These are phyloP conservation scores for Neopelma chrysocephalum DNA, from an alignment of 2,797 vertebrate genomes.

Conservation along the genomic window DNA sequence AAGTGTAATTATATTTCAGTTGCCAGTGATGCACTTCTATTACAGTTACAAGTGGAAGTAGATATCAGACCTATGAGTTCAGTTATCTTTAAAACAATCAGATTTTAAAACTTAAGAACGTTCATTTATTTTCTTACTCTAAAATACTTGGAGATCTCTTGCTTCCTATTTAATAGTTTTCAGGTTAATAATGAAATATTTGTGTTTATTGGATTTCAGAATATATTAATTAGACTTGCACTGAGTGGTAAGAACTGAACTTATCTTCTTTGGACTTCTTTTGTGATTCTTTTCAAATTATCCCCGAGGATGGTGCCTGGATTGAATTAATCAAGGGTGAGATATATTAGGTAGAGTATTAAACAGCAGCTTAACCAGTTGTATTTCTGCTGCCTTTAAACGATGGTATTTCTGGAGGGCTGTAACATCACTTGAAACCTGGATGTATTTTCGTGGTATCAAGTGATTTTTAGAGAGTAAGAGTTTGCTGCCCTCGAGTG, in stretches of 20 bases:
- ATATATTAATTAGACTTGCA: not conserved
- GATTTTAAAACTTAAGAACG: not conserved
- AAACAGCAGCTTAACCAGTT: not conserved
- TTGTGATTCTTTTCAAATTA: not conserved
- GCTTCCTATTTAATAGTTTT: not conserved
- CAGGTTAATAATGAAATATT: not conserved
- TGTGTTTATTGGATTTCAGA: not conserved
- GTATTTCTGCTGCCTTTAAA: not conserved
- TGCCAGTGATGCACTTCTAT: not conserved
- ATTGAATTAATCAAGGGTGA: not conserved
- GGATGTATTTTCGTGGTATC: not conserved
- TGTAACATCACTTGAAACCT: not conserved
- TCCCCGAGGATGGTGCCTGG: not conserved
- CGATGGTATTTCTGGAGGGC: not conserved
- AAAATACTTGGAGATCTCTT: not conserved
- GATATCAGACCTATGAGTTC: not conserved
- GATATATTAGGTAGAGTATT: not conserved
- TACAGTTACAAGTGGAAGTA: not conserved
- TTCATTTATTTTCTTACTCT: not conserved
- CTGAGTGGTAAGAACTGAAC: not conserved
- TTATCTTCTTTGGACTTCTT: not conserved
- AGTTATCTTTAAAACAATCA: not conserved
- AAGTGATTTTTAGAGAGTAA: not conserved
- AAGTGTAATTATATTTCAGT: not conserved
- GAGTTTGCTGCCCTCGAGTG: slow-evolving; percentile 59